Base-by-base conservation (phyloP, 1,140 invertebrate genomes). In the Euwallacea similis region DNA sequence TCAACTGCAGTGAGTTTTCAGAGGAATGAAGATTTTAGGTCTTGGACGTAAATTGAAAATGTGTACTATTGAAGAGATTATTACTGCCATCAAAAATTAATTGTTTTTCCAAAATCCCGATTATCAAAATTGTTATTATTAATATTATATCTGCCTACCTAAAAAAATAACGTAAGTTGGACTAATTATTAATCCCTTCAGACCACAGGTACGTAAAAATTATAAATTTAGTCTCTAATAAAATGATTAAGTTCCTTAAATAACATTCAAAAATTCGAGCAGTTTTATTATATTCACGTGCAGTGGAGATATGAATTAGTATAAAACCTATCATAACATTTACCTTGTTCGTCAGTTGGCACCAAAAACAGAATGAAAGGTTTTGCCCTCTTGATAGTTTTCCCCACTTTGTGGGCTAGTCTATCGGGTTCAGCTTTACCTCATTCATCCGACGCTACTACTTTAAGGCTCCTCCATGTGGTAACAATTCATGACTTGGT, bases 391-490 rank as follows among this genome's bases (percentile, higher is more conserved):
- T 41, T 68, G 55, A 50, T 50, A 60, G 66, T 68, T 59, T 68
- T 68, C n/a, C 66, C 44, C 55, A 46, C 42, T 46, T 42, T 68
- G 54, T 68, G 66, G 66, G 55, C 13, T 68, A 59, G 55, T 58
- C 58, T 50, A 50, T 59, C 58, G n/a, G 41, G 46, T 21, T 68
- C 41, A 7, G n/a, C 42, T 11, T 7, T 55, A 16, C 46, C 42
- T 13, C 11, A 42, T n/a, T 11, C 2, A 2, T 8, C 11, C 2
- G 21, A 63, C 16, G 7, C 47, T 21, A 11, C 54, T n/a, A 68
- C 67, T 41, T 62, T 69, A 10, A 63, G 53, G 16, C 58, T 62
- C 2, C 15, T 69, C n/a, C 67, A 69, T 63, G 58, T 62, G 67
- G 67, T 69, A 69, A 53, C 58, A 62, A 33, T 33, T 33, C 4